Percentiles rank a stretch among this genome's conserved stretches.
Evolutionary conservation across 2,888 invertebrate species (phyloP).

Genomic region (Ernsta delagoae): DNA sequence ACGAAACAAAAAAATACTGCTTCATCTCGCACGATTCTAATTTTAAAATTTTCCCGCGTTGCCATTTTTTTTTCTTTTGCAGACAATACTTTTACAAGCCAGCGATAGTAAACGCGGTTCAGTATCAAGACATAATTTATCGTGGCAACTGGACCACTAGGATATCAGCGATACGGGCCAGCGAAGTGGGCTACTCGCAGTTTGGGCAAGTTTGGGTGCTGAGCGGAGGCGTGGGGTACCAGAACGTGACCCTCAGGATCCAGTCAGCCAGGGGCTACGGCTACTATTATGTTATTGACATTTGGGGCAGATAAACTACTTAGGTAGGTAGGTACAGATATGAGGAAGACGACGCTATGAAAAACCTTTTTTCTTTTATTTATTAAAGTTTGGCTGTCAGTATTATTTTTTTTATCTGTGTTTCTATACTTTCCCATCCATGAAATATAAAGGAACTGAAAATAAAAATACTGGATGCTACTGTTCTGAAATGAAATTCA

Average conservation of each 20-base stretch:
- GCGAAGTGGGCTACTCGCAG: constrained; percentile 63
- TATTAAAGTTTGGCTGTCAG: not conserved
- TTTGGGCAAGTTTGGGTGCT: constrained; percentile 55
- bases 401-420: no score
- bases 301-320: constrained; percentile 58
- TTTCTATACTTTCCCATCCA: no score
- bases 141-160: constrained; percentile 57
- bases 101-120: constrained; percentile 53
- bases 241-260: constrained; percentile 59
- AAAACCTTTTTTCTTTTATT: not conserved
- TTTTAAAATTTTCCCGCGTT: no score
- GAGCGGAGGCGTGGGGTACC: constrained; percentile 52
- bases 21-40: no score
- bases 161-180: constrained; percentile 58
- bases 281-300: constrained; percentile 62
- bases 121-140: constrained; percentile 63
- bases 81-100: constrained; percentile 6
- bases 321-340: no score
- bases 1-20: no score
- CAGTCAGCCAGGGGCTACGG: constrained; percentile 62
- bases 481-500: no score
- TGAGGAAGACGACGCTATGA: no score
- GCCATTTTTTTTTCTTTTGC: not conserved
- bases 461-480: no score
- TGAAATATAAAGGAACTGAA: no score